These are phyloP conservation scores for Enteromius paludinosus DNA, from an alignment of 2,797 vertebrate genomes.

Conservation along the genomic window DNA sequence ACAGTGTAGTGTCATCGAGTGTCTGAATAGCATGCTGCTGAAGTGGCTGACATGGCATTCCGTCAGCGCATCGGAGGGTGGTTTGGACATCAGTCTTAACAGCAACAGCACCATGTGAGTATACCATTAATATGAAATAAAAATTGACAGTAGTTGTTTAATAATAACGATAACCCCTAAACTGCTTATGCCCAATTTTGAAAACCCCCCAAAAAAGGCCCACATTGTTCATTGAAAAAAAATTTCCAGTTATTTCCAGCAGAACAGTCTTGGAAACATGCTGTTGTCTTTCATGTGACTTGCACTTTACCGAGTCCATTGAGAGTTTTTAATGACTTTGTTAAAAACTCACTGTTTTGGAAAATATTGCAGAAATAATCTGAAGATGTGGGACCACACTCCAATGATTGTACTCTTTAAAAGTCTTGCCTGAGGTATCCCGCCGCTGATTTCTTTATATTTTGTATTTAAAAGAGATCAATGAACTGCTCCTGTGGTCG, in stretches of 20 bases:
- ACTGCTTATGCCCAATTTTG: not conserved
- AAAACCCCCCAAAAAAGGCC: not conserved
- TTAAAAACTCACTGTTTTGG: not conserved
- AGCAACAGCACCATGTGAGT: constrained; percentile 80
- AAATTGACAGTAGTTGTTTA: not conserved
- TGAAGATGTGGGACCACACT: constrained; percentile 12
- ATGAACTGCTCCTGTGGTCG: constrained; percentile 13
- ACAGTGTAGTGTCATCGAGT: constrained; percentile 91
- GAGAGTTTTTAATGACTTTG: not conserved
- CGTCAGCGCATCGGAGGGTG: constrained; percentile 72
- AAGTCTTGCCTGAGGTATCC: constrained; percentile 19
- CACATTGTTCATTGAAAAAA: not conserved
- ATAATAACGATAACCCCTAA: not conserved
- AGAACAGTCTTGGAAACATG: not conserved
- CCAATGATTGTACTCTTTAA: constrained; percentile 12
- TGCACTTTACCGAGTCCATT: not conserved
- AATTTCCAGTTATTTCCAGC: not conserved
- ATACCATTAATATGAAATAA: not conserved
- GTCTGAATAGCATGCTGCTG: constrained; percentile 85
- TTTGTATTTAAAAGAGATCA: constrained; percentile 38
- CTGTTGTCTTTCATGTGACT: constrained; percentile 14
- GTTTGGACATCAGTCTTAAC: constrained; percentile 79
- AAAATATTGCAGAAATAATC: constrained; percentile 16
- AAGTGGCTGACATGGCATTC: constrained; percentile 90
- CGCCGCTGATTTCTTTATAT: not conserved